Conservation (phyloP, 2,888 invertebrate species). For the Eupithecia insigniata region DNA sequence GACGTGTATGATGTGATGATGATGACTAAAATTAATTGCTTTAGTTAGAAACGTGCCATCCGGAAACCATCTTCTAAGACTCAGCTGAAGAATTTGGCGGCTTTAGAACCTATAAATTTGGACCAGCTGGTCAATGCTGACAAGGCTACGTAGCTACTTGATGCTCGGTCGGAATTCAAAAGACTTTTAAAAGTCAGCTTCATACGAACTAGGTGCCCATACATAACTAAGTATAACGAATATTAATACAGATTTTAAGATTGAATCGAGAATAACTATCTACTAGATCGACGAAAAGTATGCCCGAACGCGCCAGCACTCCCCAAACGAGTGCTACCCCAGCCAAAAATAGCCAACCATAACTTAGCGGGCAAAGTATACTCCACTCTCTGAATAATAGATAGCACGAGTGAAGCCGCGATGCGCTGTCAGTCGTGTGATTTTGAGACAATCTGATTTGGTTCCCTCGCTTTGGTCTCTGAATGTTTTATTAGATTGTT, state of each 20-base stretch:
- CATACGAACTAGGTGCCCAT: background rate
- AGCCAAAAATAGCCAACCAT: slow-evolving; percentile 63
- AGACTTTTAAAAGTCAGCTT: background rate
- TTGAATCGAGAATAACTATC: background rate
- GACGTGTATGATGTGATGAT: no score
- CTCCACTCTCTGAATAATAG: slow-evolving; percentile 74
- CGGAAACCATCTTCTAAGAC: no score
- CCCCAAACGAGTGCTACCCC: slow-evolving; percentile 15
- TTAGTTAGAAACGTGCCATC: no score
- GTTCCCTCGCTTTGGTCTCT: slow-evolving; percentile 77
- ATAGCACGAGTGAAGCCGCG: slow-evolving; percentile 70
- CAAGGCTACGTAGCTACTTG: background rate
- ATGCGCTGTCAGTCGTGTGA: slow-evolving; percentile 78
- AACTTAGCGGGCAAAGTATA: slow-evolving; percentile 64
- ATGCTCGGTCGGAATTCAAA: background rate
- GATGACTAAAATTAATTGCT: no score
- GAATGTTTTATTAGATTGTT: slow-evolving; percentile 80
- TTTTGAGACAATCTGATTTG: slow-evolving; percentile 84
- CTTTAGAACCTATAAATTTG: no score
- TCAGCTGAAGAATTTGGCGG: no score
- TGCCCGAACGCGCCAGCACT: background rate
- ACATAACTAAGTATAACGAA: background rate
- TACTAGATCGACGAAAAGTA: background rate
- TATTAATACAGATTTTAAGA: background rate
- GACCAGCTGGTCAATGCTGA: no score